Conservation (phyloP, 2,797 vertebrate genomes). For the Liparis tanakae region DNA sequence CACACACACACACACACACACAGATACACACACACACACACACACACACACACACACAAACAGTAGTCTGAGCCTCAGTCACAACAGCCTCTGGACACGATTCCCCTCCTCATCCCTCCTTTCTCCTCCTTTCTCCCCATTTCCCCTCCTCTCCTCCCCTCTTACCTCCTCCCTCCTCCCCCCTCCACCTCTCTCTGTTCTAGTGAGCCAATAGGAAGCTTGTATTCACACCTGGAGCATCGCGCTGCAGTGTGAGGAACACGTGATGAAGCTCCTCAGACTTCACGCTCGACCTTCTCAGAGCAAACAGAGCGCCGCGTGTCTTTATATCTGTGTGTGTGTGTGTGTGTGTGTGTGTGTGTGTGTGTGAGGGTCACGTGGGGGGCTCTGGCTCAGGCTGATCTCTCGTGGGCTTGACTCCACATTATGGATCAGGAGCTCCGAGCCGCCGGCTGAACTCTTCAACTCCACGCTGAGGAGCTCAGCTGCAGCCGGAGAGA, state of each 20-base stretch:
- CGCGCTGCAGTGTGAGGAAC: background rate
- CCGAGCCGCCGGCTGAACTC: conserved; percentile 73
- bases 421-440: conserved; percentile 62
- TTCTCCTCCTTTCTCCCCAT: no score
- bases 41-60: conserved; percentile 1
- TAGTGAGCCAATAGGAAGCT: no score
- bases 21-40: conserved; percentile 11
- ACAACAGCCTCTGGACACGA: no score
- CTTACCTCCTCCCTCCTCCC: no score
- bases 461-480: conserved; percentile 74
- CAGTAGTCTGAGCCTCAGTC: background rate
- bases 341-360: conserved; percentile 25
- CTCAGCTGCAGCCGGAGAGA: no score
- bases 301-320: conserved; percentile 30
- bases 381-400: conserved; percentile 44
- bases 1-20: conserved; percentile 1
- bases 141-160: no score
- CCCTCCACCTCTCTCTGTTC: no score
- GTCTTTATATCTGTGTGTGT: conserved; percentile 26
- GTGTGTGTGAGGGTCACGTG: background rate
- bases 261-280: conserved; percentile 9
- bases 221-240: background rate
- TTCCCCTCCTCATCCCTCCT: no score
- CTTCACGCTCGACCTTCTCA: conserved; percentile 44
- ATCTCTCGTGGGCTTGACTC: conserved; percentile 54